These are phyloP conservation scores for Campopleginae sp. DNA, from an alignment of 2,888 invertebrate species.

Conservation along the genomic window DNA sequence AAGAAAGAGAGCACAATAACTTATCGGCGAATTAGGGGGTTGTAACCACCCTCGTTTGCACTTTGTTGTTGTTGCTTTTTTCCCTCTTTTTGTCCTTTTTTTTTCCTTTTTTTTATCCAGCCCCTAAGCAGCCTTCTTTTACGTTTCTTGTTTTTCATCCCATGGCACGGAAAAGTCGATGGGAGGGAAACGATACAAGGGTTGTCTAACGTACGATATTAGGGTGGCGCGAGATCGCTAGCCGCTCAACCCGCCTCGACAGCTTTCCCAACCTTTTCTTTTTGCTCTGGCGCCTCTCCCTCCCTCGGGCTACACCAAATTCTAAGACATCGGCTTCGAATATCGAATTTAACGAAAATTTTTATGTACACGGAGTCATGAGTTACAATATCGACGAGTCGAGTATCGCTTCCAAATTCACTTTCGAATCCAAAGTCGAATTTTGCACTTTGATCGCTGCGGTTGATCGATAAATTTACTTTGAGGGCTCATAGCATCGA, in stretches of 20 bases:
- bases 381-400: not conserved
- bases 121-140: not conserved
- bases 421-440: not conserved
- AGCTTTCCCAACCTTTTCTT: not conserved
- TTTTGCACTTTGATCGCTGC: not conserved
- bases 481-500: not conserved
- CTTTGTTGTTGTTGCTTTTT: conserved; percentile 12
- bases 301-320: not conserved
- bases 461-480: not conserved
- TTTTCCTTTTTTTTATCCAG: not conserved
- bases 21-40: conserved; percentile 33
- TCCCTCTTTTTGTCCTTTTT: not conserved
- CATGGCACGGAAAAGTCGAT: not conserved
- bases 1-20: conserved; percentile 22
- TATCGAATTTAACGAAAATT: not conserved
- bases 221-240: not conserved
- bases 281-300: not conserved
- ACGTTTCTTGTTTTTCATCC: conserved; percentile 3
- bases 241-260: not conserved
- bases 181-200: not conserved
- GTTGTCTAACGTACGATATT: conserved; percentile 2
- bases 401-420: not conserved
- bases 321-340: not conserved
- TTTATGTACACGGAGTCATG: not conserved
- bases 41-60: not conserved